Evolutionary conservation across 2,113 vertebrate species (phyloP).

Genomic region (Pan troglodytes): NHGRI_mPanTro3-v2.1_pri NC_072401.2:12128501-12129000

Average conservation of each 20-base stretch:
- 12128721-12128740: not conserved
- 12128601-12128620: not conserved
- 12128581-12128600: not conserved
- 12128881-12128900: not conserved
- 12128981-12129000: not conserved
- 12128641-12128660: not conserved
- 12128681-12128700: not conserved
- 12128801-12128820: not conserved
- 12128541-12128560: not conserved
- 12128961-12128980: not conserved
- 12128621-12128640: not conserved
- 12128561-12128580: not conserved
- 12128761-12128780: fast-evolving
- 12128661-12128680: not conserved
- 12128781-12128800: too few species aligned
- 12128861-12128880: not conserved
- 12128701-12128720: not conserved
- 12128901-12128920: not conserved
- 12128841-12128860: not conserved
- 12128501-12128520: not conserved
- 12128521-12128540: not conserved
- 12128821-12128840: not conserved
- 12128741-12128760: not conserved
- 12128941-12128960: not conserved
- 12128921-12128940: not conserved